Base-by-base conservation (phyloP, 2,888 invertebrate genomes). In the Dione juno region DNA sequence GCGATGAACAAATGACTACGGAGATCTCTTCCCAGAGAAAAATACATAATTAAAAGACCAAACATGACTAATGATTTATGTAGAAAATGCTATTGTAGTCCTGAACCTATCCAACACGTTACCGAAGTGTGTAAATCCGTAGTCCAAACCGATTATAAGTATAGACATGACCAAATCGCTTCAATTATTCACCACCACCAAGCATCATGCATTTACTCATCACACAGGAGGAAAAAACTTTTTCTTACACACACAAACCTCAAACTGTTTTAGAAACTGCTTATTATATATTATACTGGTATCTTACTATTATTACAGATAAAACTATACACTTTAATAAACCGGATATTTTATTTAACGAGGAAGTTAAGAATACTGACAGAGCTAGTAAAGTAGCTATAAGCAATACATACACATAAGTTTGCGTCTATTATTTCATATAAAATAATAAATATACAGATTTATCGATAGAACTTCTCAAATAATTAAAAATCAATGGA, bases 21-120 rank as follows among this genome's bases (percentile, higher is more conserved):
- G 45, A 48, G 45, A 48, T 48, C 45, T 48, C 45, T 48, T 48
- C n/a, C 45, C 45, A 48, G 45, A 48, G 45, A 48, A n/a, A n/a
- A n/a, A 48, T n/a, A n/a, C n/a, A n/a, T n/a, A n/a, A n/a, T n/a
- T n/a, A n/a, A n/a, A n/a, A n/a, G n/a, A n/a, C n/a, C n/a, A n/a
- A n/a, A n/a, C n/a, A n/a, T n/a, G n/a, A n/a, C n/a, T n/a, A n/a
- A n/a, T n/a, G n/a, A n/a, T n/a, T n/a, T n/a, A n/a, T n/a, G n/a
- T n/a, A n/a, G n/a, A n/a, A n/a, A n/a, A n/a, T n/a, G n/a, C n/a
- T n/a, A n/a, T n/a, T n/a, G n/a, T n/a, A n/a, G n/a, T n/a, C n/a
- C n/a, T n/a, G n/a, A n/a, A n/a, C n/a, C n/a, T n/a, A n/a, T n/a
- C n/a, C n/a, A n/a, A n/a, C n/a, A n/a, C n/a, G n/a, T n/a, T n/a